Conservation (phyloP, 2,797 vertebrate genomes). For the Sebastes itinus region DNA sequence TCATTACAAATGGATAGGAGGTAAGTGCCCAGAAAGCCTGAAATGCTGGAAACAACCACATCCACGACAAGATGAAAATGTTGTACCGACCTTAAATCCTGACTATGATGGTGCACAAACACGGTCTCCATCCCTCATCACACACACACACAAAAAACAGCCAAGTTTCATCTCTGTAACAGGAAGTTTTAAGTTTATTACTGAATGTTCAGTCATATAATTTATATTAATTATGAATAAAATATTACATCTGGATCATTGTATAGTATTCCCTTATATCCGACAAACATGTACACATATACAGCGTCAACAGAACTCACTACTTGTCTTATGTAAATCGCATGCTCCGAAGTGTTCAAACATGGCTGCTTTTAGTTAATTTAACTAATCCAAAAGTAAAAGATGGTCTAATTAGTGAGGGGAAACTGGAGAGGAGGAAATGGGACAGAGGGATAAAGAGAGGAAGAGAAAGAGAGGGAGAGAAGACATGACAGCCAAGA, state of each 20-base stretch:
- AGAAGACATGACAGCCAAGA: slow-evolving; percentile 44
- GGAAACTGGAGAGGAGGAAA: slow-evolving; percentile 30
- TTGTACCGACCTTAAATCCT: neutral
- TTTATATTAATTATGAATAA: slow-evolving; percentile 71
- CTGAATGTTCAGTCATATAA: slow-evolving; percentile 57
- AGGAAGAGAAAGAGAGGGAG: slow-evolving; percentile 1
- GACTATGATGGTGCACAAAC: neutral
- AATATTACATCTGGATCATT: slow-evolving; percentile 76
- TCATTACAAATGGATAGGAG: slow-evolving; percentile 19
- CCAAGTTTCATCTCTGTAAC: neutral
- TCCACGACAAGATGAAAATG: neutral
- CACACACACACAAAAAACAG: neutral
- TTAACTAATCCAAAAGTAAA: slow-evolving; percentile 41
- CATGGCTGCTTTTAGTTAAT: slow-evolving; percentile 35
- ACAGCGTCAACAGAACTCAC: slow-evolving; percentile 27
- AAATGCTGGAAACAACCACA: neutral
- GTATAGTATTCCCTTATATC: slow-evolving; percentile 74
- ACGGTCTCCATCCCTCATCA: neutral
- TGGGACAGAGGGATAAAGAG: slow-evolving; percentile 28
- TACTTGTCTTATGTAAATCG: slow-evolving; percentile 3
- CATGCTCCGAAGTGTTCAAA: slow-evolving; percentile 39
- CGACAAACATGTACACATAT: slow-evolving; percentile 48
- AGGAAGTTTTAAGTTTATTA: slow-evolving; percentile 56
- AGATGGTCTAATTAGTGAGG: slow-evolving; percentile 34
- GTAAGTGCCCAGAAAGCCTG: neutral